Evolutionary conservation across 2,888 invertebrate species (phyloP).

Genomic region (Orthosia gracilis): DNA sequence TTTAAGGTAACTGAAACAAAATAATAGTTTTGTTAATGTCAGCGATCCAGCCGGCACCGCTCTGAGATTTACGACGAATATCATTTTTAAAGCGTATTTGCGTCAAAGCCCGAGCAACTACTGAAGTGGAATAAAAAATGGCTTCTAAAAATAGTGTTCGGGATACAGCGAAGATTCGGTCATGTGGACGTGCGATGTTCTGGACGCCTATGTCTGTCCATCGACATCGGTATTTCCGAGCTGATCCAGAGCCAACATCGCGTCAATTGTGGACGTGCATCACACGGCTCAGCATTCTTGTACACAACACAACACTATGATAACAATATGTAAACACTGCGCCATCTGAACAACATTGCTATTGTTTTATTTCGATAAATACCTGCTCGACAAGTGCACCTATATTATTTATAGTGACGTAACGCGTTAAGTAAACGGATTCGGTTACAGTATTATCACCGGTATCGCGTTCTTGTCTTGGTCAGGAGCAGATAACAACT

Average conservation of each 20-base stretch:
- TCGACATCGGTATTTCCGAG: conserved; percentile 76
- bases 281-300: conserved; percentile 74
- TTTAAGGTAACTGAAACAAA: conserved; percentile 89
- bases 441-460: conserved; percentile 53
- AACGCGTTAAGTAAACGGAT: conserved; percentile 68
- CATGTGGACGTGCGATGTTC: conserved; percentile 82
- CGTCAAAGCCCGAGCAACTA: conserved; percentile 83
- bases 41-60: conserved; percentile 56
- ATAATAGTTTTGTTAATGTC: conserved; percentile 70
- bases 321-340: conserved; percentile 85
- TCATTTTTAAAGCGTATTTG: conserved; percentile 79
- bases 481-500: conserved; percentile 79
- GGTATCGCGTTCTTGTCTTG: conserved; percentile 74
- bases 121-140: conserved; percentile 85
- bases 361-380: conserved; percentile 76
- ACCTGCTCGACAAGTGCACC: conserved; percentile 67
- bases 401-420: conserved; percentile 65
- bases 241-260: conserved; percentile 84
- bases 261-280: conserved; percentile 82
- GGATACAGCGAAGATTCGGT: conserved; percentile 82
- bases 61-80: conserved; percentile 70
- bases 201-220: conserved; percentile 70
- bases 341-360: conserved; percentile 73
- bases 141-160: conserved; percentile 84
- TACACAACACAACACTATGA: conserved; percentile 75